Percentiles rank a stretch among this genome's conserved stretches.
These are phyloP conservation scores for Tapera naevia DNA, from an alignment of 2,797 vertebrate genomes.

Conservation along the genomic window DNA sequence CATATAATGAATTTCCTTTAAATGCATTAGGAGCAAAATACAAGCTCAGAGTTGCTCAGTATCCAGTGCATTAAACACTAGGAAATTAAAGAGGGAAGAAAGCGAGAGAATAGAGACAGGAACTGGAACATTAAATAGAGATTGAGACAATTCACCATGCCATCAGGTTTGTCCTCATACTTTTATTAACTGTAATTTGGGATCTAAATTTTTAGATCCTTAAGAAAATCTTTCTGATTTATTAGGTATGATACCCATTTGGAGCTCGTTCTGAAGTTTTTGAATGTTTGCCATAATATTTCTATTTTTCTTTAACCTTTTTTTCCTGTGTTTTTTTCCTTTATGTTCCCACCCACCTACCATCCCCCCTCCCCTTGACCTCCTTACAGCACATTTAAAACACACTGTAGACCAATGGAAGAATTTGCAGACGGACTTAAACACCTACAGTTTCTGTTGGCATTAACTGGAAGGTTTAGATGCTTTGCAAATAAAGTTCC, in stretches of 20 bases:
- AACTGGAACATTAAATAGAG: background rate
- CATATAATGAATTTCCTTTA: background rate
- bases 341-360: background rate
- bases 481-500: background rate
- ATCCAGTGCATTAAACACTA: background rate
- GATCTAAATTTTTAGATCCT: background rate
- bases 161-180: background rate
- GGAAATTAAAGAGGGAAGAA: background rate
- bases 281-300: background rate
- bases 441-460: background rate
- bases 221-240: background rate
- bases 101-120: background rate
- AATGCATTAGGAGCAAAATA: background rate
- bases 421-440: background rate
- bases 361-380: too few relatives aligned
- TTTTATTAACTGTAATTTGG: background rate
- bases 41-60: background rate
- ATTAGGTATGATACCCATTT: background rate
- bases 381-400: background rate
- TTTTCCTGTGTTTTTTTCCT: background rate
- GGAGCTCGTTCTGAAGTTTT: background rate
- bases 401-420: background rate
- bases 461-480: background rate
- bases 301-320: background rate
- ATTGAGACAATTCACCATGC: background rate